Conservation (phyloP, 2,113 vertebrate genomes). For the Peromyscus leucopus region DNA sequence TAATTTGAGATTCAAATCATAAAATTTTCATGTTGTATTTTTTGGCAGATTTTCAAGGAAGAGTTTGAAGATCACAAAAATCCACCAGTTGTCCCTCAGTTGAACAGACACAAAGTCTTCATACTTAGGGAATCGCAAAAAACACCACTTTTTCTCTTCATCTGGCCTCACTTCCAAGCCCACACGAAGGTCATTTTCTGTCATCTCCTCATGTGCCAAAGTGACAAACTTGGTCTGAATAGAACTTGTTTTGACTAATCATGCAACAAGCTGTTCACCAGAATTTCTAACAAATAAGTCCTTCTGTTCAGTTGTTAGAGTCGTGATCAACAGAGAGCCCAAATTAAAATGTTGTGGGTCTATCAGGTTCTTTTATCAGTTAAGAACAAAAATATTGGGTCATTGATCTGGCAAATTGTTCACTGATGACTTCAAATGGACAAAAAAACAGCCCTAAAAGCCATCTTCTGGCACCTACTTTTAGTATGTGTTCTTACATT, state of each 20-base stretch:
- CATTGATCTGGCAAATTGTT: constrained; percentile 6
- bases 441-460: constrained; percentile 43
- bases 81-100: neutral
- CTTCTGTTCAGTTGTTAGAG: constrained; percentile 80
- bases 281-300: constrained; percentile 77
- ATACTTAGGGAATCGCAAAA: neutral
- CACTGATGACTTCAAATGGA: neutral
- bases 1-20: constrained; percentile 13
- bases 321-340: constrained; percentile 73
- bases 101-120: neutral
- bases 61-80: constrained; percentile 37
- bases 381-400: constrained; percentile 14
- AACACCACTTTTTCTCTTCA: neutral
- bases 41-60: constrained; percentile 43
- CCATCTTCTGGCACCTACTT: neutral
- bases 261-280: constrained; percentile 66
- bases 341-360: constrained; percentile 70
- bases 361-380: constrained; percentile 49
- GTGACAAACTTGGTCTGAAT: constrained; percentile 63
- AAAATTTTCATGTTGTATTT: neutral
- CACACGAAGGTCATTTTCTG: neutral
- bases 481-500: neutral
- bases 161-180: neutral
- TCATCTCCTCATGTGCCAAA: constrained; percentile 31
- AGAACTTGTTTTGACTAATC: constrained; percentile 70